phyloP scores from a whole-genome alignment of 92 coral and sea anemone species.

The Zoanthus gigantus region DNA sequence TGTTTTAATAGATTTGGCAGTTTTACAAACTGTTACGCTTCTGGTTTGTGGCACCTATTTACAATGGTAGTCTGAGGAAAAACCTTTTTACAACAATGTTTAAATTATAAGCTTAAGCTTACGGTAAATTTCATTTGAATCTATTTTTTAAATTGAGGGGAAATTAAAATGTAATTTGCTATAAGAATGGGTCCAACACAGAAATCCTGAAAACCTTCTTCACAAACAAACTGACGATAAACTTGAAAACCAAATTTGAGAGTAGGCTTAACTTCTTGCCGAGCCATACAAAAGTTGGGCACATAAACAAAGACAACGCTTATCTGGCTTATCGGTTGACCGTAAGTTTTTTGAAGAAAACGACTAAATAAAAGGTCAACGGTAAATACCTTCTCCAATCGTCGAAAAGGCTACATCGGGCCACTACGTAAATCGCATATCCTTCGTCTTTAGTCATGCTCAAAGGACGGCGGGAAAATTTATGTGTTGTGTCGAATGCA shows the following conservation, averaged over 20 bases:
- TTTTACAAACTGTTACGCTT: no score
- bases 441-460: not conserved
- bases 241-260: conserved; percentile 11
- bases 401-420: conserved; percentile 22
- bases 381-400: conserved; percentile 20
- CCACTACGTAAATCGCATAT: not conserved
- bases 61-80: no score
- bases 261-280: conserved; percentile 18
- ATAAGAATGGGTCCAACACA: conserved; percentile 13
- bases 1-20: no score
- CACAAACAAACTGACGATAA: conserved; percentile 17
- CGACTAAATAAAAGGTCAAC: conserved; percentile 15
- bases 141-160: no score
- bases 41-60: no score
- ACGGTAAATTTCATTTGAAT: no score
- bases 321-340: conserved; percentile 21
- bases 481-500: no score
- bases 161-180: conserved; percentile 1
- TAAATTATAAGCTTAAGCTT: no score
- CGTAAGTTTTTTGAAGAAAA: conserved; percentile 18
- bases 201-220: conserved; percentile 15
- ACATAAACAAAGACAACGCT: conserved; percentile 19
- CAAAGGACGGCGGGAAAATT: no score
- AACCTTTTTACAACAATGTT: no score
- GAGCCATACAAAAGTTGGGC: conserved; percentile 20